Conservation (phyloP, 2,113 vertebrate species). For the Lophius piscatorius region DNA sequence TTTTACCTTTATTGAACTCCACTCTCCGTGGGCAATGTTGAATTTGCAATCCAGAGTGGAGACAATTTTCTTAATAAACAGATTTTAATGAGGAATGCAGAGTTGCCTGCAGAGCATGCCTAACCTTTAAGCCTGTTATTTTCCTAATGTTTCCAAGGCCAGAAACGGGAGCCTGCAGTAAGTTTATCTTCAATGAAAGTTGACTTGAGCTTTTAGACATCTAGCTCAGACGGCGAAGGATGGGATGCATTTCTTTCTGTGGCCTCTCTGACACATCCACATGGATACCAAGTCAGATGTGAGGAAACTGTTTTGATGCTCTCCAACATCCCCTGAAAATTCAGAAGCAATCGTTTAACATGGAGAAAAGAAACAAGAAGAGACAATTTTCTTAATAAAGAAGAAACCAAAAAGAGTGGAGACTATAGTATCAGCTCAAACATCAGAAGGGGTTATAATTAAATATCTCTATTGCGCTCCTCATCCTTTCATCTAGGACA, state of each 20-base stretch:
- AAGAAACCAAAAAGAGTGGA: no score
- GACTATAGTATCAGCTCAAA: no score
- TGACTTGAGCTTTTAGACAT: conserved; percentile 39
- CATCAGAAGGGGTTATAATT: conserved; percentile 15
- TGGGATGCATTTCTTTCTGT: conserved; percentile 20
- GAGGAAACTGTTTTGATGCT: conserved; percentile 25
- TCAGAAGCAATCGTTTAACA: conserved; percentile 5
- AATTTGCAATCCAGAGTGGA: conserved; percentile 12
- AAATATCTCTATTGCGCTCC: conserved; percentile 15
- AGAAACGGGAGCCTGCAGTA: conserved; percentile 24
- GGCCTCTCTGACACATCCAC: conserved; percentile 31
- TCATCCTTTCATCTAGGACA: conserved; percentile 36
- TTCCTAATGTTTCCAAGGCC: conserved; percentile 38
- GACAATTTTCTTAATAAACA: conserved; percentile 26
- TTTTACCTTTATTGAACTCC: conserved; percentile 61
- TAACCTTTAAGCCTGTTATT: conserved; percentile 60
- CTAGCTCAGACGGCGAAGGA: conserved; percentile 34
- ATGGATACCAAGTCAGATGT: conserved; percentile 23
- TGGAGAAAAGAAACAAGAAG: neutral
- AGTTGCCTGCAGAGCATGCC: conserved; percentile 41
- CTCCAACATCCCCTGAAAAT: conserved; percentile 64
- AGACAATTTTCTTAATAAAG: neutral
- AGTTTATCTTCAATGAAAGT: conserved; percentile 19
- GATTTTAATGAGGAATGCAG: conserved; percentile 17
- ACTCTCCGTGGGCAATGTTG: conserved; percentile 44